Evolutionary conservation across 2,113 vertebrate species (phyloP).

Genomic region (Saccopteryx bilineata): DNA sequence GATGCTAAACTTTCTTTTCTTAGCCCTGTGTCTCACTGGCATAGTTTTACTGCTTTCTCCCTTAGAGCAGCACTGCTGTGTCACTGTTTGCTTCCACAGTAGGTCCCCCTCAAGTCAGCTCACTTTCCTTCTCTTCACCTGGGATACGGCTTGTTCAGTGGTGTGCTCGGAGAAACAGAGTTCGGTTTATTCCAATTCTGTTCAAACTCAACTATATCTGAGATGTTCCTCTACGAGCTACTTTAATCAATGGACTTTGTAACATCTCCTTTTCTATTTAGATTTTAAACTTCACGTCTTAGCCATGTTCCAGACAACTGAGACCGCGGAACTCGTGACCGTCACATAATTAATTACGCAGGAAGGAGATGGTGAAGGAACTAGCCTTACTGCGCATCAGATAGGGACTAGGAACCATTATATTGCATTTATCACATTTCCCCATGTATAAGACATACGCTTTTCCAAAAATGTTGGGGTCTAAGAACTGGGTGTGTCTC

Average conservation of each 20-base stretch:
- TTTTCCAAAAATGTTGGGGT: no score
- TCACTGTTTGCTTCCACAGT: background rate
- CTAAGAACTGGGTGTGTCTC: no score
- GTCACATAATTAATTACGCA: background rate
- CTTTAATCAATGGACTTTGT: slow-evolving; percentile 33
- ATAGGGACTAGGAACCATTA: background rate
- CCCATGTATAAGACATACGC: no score
- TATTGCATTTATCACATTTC: background rate
- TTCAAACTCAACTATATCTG: background rate
- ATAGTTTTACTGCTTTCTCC: background rate
- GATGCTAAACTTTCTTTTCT: background rate
- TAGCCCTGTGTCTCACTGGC: background rate
- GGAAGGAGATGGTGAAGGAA: background rate
- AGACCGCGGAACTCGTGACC: background rate
- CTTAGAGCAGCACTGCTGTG: rapidly evolving
- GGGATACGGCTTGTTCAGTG: background rate
- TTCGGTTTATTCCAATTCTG: background rate
- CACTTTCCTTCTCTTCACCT: background rate
- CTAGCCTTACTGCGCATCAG: background rate
- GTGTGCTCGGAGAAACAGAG: background rate
- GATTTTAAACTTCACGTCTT: background rate
- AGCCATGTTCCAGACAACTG: background rate
- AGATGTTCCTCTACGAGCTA: background rate
- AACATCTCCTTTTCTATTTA: slow-evolving; percentile 15
- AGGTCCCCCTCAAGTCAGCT: background rate